These are phyloP conservation scores for Amniataba percoides DNA, from an alignment of 2,797 vertebrate species.

Conservation along the genomic window DNA sequence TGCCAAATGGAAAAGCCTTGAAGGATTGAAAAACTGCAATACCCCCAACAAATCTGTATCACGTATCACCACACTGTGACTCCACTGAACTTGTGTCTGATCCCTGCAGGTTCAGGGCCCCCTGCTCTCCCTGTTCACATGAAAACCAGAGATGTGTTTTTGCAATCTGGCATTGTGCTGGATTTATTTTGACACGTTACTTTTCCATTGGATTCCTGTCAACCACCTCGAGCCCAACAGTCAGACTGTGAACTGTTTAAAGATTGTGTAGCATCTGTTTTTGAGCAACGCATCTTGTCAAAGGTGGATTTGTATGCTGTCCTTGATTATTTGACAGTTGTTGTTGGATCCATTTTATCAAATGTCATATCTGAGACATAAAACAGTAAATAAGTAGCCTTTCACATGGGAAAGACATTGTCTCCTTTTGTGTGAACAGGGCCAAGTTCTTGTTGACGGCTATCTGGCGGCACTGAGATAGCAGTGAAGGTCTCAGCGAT, in stretches of 20 bases:
- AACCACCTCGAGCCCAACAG: constrained; percentile 49
- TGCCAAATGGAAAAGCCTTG: not conserved
- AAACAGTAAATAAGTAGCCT: constrained; percentile 52
- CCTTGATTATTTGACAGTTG: constrained; percentile 54
- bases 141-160: constrained; percentile 66
- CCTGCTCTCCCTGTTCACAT: constrained; percentile 30
- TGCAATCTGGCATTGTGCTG: constrained; percentile 57
- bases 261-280: constrained; percentile 66
- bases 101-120: constrained; percentile 42
- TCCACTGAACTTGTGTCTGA: constrained; percentile 31
- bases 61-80: constrained; percentile 40
- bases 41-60: constrained; percentile 19
- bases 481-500: constrained; percentile 47
- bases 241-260: constrained; percentile 40
- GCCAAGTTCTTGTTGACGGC: constrained; percentile 45
- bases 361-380: constrained; percentile 47
- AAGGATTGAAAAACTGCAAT: not conserved
- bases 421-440: constrained; percentile 35
- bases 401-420: constrained; percentile 58
- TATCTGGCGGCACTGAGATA: constrained; percentile 51
- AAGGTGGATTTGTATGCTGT: constrained; percentile 50
- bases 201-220: constrained; percentile 70
- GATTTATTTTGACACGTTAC: constrained; percentile 66
- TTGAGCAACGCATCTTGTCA: constrained; percentile 37
- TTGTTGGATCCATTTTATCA: constrained; percentile 44